Evolutionary conservation across 2,888 invertebrate species (phyloP), one percentile per base, ranked within the genome.

Genomic region (Panzeria rudis): DNA sequence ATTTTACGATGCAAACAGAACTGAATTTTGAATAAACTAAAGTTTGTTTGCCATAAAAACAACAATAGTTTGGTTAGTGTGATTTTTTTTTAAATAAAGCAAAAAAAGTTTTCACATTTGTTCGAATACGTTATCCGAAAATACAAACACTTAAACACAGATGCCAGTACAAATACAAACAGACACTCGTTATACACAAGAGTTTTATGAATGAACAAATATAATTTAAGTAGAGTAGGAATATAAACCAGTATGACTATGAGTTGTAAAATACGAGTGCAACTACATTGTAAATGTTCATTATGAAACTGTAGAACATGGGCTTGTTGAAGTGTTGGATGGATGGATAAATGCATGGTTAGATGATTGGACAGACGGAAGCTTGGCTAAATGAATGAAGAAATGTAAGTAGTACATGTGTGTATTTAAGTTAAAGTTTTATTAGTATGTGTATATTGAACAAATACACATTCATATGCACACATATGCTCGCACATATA

Each of bases 201-300:
- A 71, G 71, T 54, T 82, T 82, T 64, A 72, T 77, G 64, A 72
- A 72, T 72, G 82, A 75, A 75, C 78, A 79, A 82, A 71, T 75
- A 75, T 41, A 61, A 82, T 82, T 82, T 61, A 82, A 85, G 80
- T 77, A 61, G 72, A 80, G 71, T 71, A 69, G 11, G 23, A 78
- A 50, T 59, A 20, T 17, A 44, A 47, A 17, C 25, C 5, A 41
- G 44, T 13, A 29, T 23, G 29, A 61, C 41, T 71, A 59, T 69
- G 35, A 61, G 38, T 38, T 41, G 47, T 66, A n/a, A 54, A 66
- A 23, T 41, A 64, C 25, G 15, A 25, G 44, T 47, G 50, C 41
- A 38, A 62, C 52, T 25, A 64, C 76, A 82, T 75, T 69, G 69
- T 47, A 76, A 76, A 62, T 82, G 76, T 76, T 82, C 76, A 82